Evolutionary conservation across 30 jellyfish, hydroid and myxozoan genomes (phyloP).

Genomic region (Catostylus mosaicus): DNA sequence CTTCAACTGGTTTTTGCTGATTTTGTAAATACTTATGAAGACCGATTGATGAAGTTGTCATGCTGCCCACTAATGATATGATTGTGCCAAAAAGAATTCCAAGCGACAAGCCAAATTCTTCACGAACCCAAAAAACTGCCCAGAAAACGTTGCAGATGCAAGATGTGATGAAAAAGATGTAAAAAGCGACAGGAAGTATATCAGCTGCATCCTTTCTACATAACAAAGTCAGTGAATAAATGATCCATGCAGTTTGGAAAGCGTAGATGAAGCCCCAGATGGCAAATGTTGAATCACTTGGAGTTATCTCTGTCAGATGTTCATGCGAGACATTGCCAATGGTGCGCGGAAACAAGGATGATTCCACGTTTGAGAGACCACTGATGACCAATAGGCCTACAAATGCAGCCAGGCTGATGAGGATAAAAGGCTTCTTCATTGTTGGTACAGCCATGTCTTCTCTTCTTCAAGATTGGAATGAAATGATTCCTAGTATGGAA

Average conservation of each 20-base stretch:
- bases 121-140: conserved; percentile 71
- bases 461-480: too few relatives aligned
- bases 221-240: conserved; percentile 47
- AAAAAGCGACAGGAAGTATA: conserved; percentile 66
- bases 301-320: conserved; percentile 73
- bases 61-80: conserved; percentile 45
- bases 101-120: conserved; percentile 26
- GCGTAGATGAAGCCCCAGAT: conserved; percentile 84
- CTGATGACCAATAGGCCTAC: conserved; percentile 53
- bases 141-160: conserved; percentile 51
- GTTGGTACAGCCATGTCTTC: conserved; percentile 37
- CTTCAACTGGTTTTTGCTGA: neutral
- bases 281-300: conserved; percentile 76
- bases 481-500: too few relatives aligned
- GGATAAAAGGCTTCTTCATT: conserved; percentile 40
- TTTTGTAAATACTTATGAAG: conserved; percentile 43
- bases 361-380: conserved; percentile 49
- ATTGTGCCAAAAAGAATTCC: conserved; percentile 31
- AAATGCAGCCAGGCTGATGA: conserved; percentile 32
- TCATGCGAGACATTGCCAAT: conserved; percentile 51
- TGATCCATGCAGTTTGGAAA: conserved; percentile 63
- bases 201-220: conserved; percentile 62
- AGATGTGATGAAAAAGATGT: conserved; percentile 46
- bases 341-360: conserved; percentile 58
- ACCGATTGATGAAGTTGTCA: conserved; percentile 52